Conservation (phyloP, 1,140 invertebrate species). For the Ruditapes philippinarum region DNA sequence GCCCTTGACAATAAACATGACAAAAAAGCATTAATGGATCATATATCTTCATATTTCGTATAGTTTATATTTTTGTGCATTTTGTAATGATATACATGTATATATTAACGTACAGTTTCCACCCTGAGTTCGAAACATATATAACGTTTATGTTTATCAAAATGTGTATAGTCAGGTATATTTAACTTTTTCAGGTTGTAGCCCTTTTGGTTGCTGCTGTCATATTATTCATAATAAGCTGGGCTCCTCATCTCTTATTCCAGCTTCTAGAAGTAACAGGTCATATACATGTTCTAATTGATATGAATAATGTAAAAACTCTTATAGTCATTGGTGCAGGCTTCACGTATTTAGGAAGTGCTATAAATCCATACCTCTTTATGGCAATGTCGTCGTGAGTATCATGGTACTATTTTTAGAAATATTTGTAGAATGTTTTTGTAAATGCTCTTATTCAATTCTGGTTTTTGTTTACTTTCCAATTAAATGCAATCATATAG, state of each 20-base stretch:
- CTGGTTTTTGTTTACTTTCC: too few species aligned
- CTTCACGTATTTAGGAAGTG: constrained; percentile 52
- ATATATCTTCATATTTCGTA: too few species aligned
- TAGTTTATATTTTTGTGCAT: too few species aligned
- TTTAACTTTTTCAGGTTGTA: constrained; percentile 36
- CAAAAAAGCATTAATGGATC: too few species aligned
- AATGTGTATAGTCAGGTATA: not conserved
- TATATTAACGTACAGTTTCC: too few species aligned
- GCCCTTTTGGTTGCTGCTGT: constrained; percentile 43
- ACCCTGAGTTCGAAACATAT: too few species aligned
- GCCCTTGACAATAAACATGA: too few species aligned
- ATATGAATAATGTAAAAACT: not conserved
- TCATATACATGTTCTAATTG: not conserved
- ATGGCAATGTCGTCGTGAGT: constrained; percentile 71
- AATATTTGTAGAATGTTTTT: not conserved
- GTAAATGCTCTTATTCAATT: too few species aligned
- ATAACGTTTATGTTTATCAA: too few species aligned
- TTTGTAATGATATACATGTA: too few species aligned
- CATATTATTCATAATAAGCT: constrained; percentile 35
- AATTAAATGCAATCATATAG: too few species aligned
- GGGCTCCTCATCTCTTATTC: constrained; percentile 56
- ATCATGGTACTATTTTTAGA: not conserved
- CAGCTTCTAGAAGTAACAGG: constrained; percentile 36
- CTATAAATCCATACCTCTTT: constrained; percentile 63
- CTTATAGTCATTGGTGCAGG: not conserved